A percentile compares a stretch with the other conserved stretches of the same genome.
These are phyloP conservation scores for Drosophila bunnanda DNA, from an alignment of 2,888 invertebrate genomes.

Conservation along the genomic window DNA sequence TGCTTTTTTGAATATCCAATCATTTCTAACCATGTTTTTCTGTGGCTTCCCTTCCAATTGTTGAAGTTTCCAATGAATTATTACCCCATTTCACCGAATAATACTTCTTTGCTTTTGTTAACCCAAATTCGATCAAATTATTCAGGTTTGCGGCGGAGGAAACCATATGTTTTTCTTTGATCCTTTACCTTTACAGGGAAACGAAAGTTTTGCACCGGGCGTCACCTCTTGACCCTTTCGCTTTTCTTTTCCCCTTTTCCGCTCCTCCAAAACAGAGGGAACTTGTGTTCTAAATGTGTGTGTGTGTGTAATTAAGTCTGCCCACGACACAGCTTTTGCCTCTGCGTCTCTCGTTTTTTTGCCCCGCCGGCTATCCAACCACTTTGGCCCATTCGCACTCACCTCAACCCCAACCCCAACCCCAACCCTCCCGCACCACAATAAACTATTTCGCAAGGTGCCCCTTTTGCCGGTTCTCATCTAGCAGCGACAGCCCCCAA, in stretches of 20 bases:
- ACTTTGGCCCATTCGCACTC: conserved; percentile 27
- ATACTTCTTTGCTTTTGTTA: conserved; percentile 1
- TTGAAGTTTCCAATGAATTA: not conserved
- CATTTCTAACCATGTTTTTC: not conserved
- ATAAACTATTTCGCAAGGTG: conserved; percentile 76
- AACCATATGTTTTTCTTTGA: conserved; percentile 36
- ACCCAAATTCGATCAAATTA: conserved; percentile 19
- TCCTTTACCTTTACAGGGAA: conserved; percentile 20
- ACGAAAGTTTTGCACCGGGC: conserved; percentile 1
- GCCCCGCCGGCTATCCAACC: conserved; percentile 30
- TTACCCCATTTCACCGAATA: not conserved
- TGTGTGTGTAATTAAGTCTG: conserved; percentile 54
- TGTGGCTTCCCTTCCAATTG: conserved; percentile 1
- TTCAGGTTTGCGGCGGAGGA: conserved; percentile 15
- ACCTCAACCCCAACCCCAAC: conserved; percentile 5
- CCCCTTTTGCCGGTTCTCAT: conserved; percentile 54
- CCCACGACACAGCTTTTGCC: conserved; percentile 48
- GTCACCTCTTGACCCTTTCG: not conserved
- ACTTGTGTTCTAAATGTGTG: conserved; percentile 20
- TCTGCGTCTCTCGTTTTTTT: conserved; percentile 23
- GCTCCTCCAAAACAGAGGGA: not conserved
- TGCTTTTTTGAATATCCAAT: not conserved
- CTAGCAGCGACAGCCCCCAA: not conserved
- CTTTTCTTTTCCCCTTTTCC: not conserved
- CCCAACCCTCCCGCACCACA: conserved; percentile 24